Percentiles rank a stretch among this genome's conserved stretches.
Evolutionary conservation across 1,140 invertebrate species (phyloP).

Genomic region (Stegodyphus dumicola): DNA sequence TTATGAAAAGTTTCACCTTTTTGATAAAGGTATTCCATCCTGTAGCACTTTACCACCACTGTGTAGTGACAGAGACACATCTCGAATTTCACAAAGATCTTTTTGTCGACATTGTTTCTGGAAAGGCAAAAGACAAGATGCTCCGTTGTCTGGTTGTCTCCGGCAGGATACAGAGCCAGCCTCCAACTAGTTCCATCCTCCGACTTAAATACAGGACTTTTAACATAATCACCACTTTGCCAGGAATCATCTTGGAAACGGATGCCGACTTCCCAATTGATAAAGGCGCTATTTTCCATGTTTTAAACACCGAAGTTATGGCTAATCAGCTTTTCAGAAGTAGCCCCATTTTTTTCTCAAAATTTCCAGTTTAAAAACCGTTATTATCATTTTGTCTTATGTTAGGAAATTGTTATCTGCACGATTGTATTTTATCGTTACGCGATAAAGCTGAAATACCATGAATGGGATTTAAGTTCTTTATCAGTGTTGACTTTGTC

Average conservation of each 20-base stretch:
- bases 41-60: slow-evolving; percentile 8
- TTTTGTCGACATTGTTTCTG: not conserved
- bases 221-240: not conserved
- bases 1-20: slow-evolving; percentile 8
- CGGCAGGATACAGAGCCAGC: slow-evolving; percentile 13
- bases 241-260: slow-evolving; percentile 1
- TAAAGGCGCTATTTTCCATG: not conserved
- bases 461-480: no score
- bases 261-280: slow-evolving; percentile 18
- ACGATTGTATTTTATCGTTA: no score
- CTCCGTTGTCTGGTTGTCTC: not conserved
- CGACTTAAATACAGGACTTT: slow-evolving; percentile 1
- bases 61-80: slow-evolving; percentile 8
- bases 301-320: not conserved
- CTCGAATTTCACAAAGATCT: not conserved
- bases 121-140: slow-evolving; percentile 12
- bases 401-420: no score
- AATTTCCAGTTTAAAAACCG: no score
- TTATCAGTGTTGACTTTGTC: no score
- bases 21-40: not conserved
- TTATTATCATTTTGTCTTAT: no score
- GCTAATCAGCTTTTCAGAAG: no score
- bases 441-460: no score
- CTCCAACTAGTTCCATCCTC: not conserved
- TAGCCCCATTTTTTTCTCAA: not conserved